These are phyloP conservation scores for Drosophila albomicans DNA, from an alignment of 1,140 invertebrate genomes.

Conservation along the genomic window DNA sequence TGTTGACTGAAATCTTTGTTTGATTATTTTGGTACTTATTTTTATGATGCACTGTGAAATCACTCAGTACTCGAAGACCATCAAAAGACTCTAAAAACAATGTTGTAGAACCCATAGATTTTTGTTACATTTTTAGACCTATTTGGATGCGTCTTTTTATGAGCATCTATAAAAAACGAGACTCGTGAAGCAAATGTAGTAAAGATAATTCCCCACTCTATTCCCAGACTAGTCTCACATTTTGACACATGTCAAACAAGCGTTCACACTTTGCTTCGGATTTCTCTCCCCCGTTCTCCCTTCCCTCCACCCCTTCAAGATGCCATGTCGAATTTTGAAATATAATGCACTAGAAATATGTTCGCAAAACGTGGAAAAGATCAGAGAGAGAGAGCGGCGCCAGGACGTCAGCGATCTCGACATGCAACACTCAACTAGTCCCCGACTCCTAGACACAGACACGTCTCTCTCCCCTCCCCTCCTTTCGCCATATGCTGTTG, in stretches of 20 bases:
- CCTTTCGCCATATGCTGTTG: slow-evolving; percentile 35
- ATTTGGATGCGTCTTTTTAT: slow-evolving; percentile 2
- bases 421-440: background rate
- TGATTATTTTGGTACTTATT: too few species aligned
- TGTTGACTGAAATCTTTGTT: background rate
- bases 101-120: background rate
- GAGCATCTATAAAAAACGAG: slow-evolving; percentile 11
- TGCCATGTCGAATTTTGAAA: slow-evolving; percentile 11
- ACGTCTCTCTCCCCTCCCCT: slow-evolving; percentile 31
- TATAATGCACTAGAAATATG: slow-evolving; percentile 22
- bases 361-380: slow-evolving; percentile 53
- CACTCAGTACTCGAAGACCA: background rate
- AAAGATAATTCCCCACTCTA: background rate
- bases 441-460: slow-evolving; percentile 19
- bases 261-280: slow-evolving; percentile 56
- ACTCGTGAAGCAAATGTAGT: background rate
- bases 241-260: slow-evolving; percentile 66
- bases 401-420: slow-evolving; percentile 20
- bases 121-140: background rate
- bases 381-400: slow-evolving; percentile 37
- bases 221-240: background rate
- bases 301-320: too few species aligned
- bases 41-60: background rate
- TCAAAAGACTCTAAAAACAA: background rate
- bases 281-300: background rate